Conservation (phyloP, 2,888 invertebrate genomes). For the Rhaphigaster nebulosa region DNA sequence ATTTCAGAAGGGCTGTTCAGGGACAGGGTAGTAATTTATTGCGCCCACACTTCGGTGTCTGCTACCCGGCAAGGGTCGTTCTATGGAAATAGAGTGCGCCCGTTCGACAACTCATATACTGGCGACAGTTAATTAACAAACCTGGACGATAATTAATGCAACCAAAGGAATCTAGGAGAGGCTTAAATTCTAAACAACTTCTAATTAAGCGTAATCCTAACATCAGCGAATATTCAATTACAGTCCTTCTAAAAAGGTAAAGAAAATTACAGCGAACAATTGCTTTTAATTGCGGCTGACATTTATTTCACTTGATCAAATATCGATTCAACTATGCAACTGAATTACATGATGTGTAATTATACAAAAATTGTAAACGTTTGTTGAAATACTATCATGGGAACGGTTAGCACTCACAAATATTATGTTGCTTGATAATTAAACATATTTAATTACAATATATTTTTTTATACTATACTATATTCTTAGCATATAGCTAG, state of each 20-base stretch:
- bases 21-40: neutral
- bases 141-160: neutral
- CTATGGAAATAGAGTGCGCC: neutral
- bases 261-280: neutral
- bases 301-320: slow-evolving; percentile 7
- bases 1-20: slow-evolving; percentile 9
- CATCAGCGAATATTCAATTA: slow-evolving; percentile 18
- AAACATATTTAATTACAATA: no score
- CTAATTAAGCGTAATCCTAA: slow-evolving; percentile 23
- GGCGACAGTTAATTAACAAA: slow-evolving; percentile 6
- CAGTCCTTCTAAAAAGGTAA: neutral
- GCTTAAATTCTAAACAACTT: slow-evolving; percentile 18
- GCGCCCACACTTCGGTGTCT: neutral
- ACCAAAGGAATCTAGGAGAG: slow-evolving; percentile 16
- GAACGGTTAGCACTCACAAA: no score
- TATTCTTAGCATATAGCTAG: no score
- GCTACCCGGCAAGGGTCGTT: neutral
- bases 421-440: no score
- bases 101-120: neutral
- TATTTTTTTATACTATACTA: no score
- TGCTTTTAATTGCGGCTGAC: neutral
- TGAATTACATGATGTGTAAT: neutral
- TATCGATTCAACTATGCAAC: neutral
- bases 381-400: neutral
- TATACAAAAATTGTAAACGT: neutral